Base-by-base conservation (phyloP, 2,797 vertebrate genomes). In the Scolopax rusticola region DNA sequence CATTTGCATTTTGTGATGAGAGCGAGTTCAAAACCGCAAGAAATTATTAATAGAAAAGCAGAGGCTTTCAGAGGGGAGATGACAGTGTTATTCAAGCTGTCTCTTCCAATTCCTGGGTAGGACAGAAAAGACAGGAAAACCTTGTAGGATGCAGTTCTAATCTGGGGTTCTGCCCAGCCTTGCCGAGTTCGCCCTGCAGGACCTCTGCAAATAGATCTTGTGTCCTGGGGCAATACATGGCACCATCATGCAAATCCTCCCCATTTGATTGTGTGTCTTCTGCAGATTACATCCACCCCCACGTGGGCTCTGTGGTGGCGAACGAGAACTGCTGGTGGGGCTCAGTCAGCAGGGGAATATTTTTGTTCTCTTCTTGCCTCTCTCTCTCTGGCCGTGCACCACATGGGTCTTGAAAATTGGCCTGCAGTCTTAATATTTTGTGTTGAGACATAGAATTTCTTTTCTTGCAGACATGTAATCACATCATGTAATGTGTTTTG, bases 21-120 rank as follows among this genome's bases (percentile, higher is more conserved):
- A 69, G 21, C 0, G 15, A 84, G 43, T 60, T 87, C 28, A 70
- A 70, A 93, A 91, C 50, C 30, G 30, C 48, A 51, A 94, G 56
- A 56, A 47, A 94, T 90, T 90, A 81, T 91, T 94, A 81, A 69
- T 64, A 69, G 94, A 82, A 67, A 63, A 69, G 85, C 56, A 83
- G 60, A 73, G 56, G 36, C 63, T 93, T 81, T 86, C 50, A 67
- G 83, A 76, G 48, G 23, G 38, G 45, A 59, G 25, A 59, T 30
- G 59, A 21, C 47, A 61, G 38, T 78, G 61, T 28, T 94, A 48
- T 33, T 86, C 70, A 67, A 51, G 54, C 80, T 95, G 51, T 76
- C 86, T 86, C 63, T 54, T 94, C 59, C 59, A 30, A 12, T 85
- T 86, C 51, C 38, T 48, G 8, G 9, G n/a, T 38, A 36, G 57